Evolutionary conservation across 2,797 vertebrate genomes (phyloP).

Genomic region (Cyprinodon diabolis): DNA sequence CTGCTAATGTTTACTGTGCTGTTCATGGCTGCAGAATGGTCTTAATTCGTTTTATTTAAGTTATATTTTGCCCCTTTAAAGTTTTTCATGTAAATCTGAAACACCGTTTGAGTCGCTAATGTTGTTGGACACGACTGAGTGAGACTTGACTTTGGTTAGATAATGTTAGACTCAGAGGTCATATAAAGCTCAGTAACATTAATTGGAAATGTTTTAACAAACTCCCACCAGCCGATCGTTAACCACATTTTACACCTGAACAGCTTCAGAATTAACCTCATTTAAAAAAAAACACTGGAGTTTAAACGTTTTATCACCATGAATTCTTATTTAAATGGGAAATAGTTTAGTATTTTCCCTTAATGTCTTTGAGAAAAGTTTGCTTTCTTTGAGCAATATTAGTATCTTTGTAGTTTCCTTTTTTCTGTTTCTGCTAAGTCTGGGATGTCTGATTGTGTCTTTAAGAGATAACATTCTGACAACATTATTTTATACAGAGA

Average conservation of each 20-base stretch:
- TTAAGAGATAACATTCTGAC: too few species aligned
- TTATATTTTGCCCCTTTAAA: too few species aligned
- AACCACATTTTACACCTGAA: not conserved
- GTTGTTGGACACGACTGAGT: not conserved
- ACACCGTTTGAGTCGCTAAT: not conserved
- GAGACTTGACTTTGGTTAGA: not conserved
- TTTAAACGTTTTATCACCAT: not conserved
- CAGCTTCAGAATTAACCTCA: not conserved
- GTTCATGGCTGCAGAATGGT: not conserved
- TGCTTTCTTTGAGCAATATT: not conserved
- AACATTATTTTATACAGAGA: too few species aligned
- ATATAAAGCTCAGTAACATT: not conserved
- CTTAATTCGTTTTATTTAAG: not conserved
- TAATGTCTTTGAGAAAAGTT: not conserved
- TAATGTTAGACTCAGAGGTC: slow-evolving; percentile 6
- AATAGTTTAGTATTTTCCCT: not conserved
- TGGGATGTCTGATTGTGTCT: too few species aligned
- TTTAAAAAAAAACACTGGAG: not conserved
- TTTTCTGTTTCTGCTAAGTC: not conserved
- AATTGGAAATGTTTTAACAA: too few species aligned
- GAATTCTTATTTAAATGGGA: not conserved
- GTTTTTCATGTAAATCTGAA: too few species aligned
- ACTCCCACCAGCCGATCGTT: not conserved
- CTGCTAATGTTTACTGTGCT: not conserved
- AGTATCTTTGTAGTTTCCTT: not conserved